Evolutionary conservation across 2,888 invertebrate genomes (phyloP).

Genomic region (Spodoptera picta): DNA sequence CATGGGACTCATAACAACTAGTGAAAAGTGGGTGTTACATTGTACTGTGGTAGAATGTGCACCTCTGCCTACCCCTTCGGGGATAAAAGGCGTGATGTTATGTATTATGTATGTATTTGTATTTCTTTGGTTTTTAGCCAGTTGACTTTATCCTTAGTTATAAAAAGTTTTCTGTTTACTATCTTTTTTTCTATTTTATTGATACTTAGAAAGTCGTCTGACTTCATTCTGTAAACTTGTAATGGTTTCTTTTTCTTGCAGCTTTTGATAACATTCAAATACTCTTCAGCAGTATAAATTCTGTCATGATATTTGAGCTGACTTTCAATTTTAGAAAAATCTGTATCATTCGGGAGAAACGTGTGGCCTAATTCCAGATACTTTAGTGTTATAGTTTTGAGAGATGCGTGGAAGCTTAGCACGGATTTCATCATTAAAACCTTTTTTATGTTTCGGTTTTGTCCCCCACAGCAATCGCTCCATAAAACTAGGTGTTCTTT

Average conservation of each 20-base stretch:
- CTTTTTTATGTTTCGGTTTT: slow-evolving; percentile 34
- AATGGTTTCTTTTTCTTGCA: slow-evolving; percentile 29
- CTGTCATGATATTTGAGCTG: slow-evolving; percentile 13
- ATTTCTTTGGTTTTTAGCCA: slow-evolving; percentile 38
- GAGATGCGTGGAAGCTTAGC: slow-evolving; percentile 16
- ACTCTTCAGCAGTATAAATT: slow-evolving; percentile 15
- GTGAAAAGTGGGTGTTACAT: no score
- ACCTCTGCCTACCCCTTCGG: no score
- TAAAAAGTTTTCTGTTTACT: slow-evolving; percentile 24
- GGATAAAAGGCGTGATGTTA: no score
- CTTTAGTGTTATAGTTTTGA: slow-evolving; percentile 18
- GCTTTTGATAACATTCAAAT: slow-evolving; percentile 12
- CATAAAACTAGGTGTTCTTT: slow-evolving; percentile 5
- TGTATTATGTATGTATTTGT: no score
- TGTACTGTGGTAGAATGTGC: no score
- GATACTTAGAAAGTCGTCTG: slow-evolving; percentile 19
- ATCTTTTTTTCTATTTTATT: slow-evolving; percentile 19
- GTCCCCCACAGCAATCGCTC: slow-evolving; percentile 25
- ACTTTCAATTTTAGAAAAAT: slow-evolving; percentile 20
- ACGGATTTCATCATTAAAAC: slow-evolving; percentile 27
- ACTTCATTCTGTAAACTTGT: slow-evolving; percentile 29
- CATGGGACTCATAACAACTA: no score
- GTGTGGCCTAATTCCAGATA: slow-evolving; percentile 30
- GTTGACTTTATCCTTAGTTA: slow-evolving; percentile 26
- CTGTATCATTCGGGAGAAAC: slow-evolving; percentile 23